Conservation (phyloP, 2,888 invertebrate genomes). For the Sthenelais limicola region DNA sequence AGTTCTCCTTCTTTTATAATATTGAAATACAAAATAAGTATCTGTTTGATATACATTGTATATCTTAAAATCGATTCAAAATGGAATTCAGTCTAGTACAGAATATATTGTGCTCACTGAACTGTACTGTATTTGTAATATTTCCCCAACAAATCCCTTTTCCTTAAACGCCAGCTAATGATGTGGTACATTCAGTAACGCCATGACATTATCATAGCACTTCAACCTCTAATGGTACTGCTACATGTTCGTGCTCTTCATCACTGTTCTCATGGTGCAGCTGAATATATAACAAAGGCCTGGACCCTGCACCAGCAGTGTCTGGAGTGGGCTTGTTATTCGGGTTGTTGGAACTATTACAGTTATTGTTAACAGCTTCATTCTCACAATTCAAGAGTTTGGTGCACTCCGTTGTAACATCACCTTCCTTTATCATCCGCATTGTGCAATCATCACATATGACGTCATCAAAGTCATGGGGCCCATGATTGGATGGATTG, state of each 20-base stretch:
- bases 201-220: no score
- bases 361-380: background rate
- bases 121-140: no score
- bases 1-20: no score
- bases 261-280: slow-evolving; percentile 22
- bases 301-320: background rate
- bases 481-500: slow-evolving; percentile 14
- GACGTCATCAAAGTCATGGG: slow-evolving; percentile 19
- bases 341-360: background rate
- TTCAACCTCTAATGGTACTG: no score
- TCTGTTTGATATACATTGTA: no score
- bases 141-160: no score
- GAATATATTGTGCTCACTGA: no score
- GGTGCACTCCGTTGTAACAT: slow-evolving; percentile 25
- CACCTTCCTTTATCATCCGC: slow-evolving; percentile 35
- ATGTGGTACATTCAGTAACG: no score
- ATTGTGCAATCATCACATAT: slow-evolving; percentile 29
- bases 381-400: background rate
- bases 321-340: background rate
- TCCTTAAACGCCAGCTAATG: no score
- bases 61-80: no score
- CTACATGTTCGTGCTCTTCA: slow-evolving; percentile 8
- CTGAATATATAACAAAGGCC: slow-evolving; percentile 19
- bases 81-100: no score
- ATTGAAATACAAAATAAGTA: no score